Percentiles rank a stretch among this genome's conserved stretches.
These are phyloP conservation scores for Hybognathus amarus DNA, from an alignment of 2,797 vertebrate genomes.

Conservation along the genomic window DNA sequence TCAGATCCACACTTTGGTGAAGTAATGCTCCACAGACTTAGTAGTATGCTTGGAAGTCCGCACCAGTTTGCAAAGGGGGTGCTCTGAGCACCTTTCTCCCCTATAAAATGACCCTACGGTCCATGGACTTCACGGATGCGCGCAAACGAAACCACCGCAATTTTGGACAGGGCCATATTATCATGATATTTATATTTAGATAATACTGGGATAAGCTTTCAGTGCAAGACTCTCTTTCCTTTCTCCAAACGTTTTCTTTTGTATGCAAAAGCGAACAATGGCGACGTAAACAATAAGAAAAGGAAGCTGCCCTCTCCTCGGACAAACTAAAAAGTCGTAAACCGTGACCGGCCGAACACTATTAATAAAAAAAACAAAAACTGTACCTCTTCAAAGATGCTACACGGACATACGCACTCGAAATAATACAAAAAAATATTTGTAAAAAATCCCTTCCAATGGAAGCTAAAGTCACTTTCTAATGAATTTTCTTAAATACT, in stretches of 20 bases:
- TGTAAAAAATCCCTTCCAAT: conserved; percentile 57
- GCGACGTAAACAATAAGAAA: conserved; percentile 53
- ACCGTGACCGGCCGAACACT: conserved; percentile 33
- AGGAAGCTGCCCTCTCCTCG: conserved; percentile 51
- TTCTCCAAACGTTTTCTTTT: conserved; percentile 59
- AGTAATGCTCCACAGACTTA: conserved; percentile 1
- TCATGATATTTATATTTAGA: conserved; percentile 71
- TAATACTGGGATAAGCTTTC: conserved; percentile 85
- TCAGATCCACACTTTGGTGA: background rate
- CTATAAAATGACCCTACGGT: background rate
- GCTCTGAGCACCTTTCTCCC: background rate
- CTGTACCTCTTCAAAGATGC: conserved; percentile 47
- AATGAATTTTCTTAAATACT: conserved; percentile 81
- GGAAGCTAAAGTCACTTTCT: conserved; percentile 79
- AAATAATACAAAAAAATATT: conserved; percentile 19
- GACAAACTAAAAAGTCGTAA: conserved; percentile 43
- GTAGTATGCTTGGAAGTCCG: background rate
- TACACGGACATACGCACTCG: background rate
- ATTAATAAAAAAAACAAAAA: conserved; percentile 16
- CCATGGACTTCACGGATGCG: background rate
- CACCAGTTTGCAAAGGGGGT: background rate
- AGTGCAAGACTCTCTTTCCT: conserved; percentile 80
- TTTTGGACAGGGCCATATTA: conserved; percentile 9
- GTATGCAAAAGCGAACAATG: conserved; percentile 50
- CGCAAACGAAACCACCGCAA: background rate